These are phyloP conservation scores for Beris chalybata DNA, from an alignment of 2,888 invertebrate species.

Conservation along the genomic window DNA sequence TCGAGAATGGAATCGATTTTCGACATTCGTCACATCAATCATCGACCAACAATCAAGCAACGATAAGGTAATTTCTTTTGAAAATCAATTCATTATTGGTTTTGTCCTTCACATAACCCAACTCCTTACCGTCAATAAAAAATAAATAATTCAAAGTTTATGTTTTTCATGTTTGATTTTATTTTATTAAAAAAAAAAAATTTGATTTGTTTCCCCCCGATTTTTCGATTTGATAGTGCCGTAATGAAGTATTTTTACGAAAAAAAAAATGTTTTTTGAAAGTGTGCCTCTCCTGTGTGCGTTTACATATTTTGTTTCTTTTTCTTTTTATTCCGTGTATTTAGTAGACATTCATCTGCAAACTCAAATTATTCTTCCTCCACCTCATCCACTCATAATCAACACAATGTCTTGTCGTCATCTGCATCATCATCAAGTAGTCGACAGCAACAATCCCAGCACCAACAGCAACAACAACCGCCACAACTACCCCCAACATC, in stretches of 20 bases:
- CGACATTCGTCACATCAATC: conserved; percentile 44
- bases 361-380: conserved; percentile 52
- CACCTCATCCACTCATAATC: conserved; percentile 40
- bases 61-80: conserved; percentile 26
- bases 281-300: conserved; percentile 22
- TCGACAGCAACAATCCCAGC: conserved; percentile 39
- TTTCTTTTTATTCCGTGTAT: conserved; percentile 25
- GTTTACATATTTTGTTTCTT: conserved; percentile 26
- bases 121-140: neutral
- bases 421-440: conserved; percentile 27
- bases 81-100: neutral
- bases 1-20: conserved; percentile 51
- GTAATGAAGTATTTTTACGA: neutral
- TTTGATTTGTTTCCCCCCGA: no score
- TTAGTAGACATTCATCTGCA: conserved; percentile 44
- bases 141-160: neutral
- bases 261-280: neutral
- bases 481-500: conserved; percentile 39
- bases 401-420: conserved; percentile 34
- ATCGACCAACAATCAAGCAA: conserved; percentile 38
- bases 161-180: neutral
- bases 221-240: no score
- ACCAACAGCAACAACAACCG: conserved; percentile 33
- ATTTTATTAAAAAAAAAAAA: no score
- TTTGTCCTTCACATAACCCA: neutral